Evolutionary conservation across 2,888 invertebrate genomes (phyloP), one percentile per base, ranked within the genome.

Genomic region (Machimus rusticus): DNA sequence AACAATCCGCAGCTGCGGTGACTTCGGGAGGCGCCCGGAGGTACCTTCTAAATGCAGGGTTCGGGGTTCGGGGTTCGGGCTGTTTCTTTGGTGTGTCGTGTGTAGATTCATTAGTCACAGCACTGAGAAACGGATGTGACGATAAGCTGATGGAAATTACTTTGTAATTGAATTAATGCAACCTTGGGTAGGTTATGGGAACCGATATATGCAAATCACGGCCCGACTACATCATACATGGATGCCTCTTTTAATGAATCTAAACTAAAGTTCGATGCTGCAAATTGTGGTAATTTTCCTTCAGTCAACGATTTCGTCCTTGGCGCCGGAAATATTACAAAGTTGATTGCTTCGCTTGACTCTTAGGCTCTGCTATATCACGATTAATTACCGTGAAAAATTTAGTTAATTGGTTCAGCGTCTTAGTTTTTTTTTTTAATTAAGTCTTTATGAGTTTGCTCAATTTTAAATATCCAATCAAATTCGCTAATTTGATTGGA

Each of bases 171-270:
- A 46, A 39, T 78, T 43, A 78, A 43, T 78, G 39, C 78, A 43
- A 76, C 76, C 76, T 76, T 76, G 76, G 19, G 28, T 37, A 76
- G 76, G 76, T 37, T 76, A 76, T 76, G 76, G 76, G 76, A 76
- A 37, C 76, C 34, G 76, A 76, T 76, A 76, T 76, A 76, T 76
- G 76, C 76, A 76, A 76, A 76, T 76, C 19, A 28, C 66, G 66
- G 23, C 12, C 28, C 66, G 28, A 28, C 66, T 12, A 19, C 66
- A 23, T 66, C 66, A 66, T 66, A 66, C 66, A 66, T 66, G 66
- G 66, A 66, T 66, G 66, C 66, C 8, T 66, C 66, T 66, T 66
- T 66, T 66, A 66, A 66, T 66, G 66, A 66, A 66, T 28, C 28
- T 66, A 66, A 66, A 23, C 66, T 66, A 28, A 66, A 9, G 66